These are phyloP conservation scores for Siniperca undulata DNA, from an alignment of 2,797 vertebrate genomes.

Conservation along the genomic window DNA sequence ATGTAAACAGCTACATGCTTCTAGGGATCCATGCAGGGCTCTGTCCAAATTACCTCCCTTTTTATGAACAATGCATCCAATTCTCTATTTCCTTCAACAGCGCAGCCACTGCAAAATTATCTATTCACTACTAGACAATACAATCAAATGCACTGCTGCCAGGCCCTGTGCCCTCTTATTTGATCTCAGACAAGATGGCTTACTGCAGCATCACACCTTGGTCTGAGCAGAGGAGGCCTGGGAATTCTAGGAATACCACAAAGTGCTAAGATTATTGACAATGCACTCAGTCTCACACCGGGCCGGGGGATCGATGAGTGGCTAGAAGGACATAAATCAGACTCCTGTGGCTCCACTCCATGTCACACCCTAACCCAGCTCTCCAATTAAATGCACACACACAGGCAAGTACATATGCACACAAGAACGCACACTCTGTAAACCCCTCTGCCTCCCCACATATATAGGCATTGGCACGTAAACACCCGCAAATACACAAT, in stretches of 20 bases:
- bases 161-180: conserved; percentile 64
- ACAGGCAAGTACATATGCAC: conserved; percentile 26
- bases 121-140: conserved; percentile 46
- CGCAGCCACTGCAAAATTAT: conserved; percentile 50
- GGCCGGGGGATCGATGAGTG: conserved; percentile 75
- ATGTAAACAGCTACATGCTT: conserved; percentile 80
- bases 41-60: conserved; percentile 66
- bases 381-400: conserved; percentile 65
- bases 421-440: conserved; percentile 33
- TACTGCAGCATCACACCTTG: conserved; percentile 75
- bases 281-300: conserved; percentile 81
- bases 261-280: conserved; percentile 85
- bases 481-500: conserved; percentile 54
- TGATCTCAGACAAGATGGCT: conserved; percentile 75
- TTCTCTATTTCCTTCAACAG: conserved; percentile 53
- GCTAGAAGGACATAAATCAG: conserved; percentile 83
- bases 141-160: conserved; percentile 67
- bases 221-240: conserved; percentile 62
- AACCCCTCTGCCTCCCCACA: conserved; percentile 23
- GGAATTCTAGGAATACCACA: conserved; percentile 84
- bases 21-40: conserved; percentile 61
- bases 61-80: conserved; percentile 55
- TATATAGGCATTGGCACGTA: conserved; percentile 21
- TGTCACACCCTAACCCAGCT: conserved; percentile 73
- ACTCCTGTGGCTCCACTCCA: conserved; percentile 72